Conservation (phyloP, 1,140 invertebrate genomes). For the Drosophila takahashii region DNA sequence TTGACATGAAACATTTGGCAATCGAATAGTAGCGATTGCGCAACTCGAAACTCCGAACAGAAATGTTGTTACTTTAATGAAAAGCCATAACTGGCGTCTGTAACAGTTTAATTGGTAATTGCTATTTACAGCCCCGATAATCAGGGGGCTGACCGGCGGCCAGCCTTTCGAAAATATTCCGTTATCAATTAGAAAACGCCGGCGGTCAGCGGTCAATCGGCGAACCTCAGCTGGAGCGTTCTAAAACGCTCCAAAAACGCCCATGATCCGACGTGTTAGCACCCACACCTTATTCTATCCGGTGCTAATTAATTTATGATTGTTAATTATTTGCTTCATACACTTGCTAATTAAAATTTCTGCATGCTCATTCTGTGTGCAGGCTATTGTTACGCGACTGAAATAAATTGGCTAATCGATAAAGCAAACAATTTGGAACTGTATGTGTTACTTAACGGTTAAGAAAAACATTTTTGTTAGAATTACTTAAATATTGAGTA, state of each 20-base stretch:
- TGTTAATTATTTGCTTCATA: conserved; percentile 41
- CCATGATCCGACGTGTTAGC: conserved; percentile 29
- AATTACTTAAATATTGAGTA: neutral
- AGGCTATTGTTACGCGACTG: conserved; percentile 1
- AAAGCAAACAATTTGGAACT: conserved; percentile 5
- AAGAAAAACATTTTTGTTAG: conserved; percentile 4
- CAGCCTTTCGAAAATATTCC: conserved; percentile 66
- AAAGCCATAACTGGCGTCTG: conserved; percentile 18
- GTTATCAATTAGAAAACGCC: conserved; percentile 59
- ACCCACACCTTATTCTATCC: conserved; percentile 31
- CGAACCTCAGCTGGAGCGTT: neutral
- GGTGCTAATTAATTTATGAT: conserved; percentile 41
- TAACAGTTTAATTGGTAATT: conserved; percentile 52
- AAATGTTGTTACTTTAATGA: conserved; percentile 22
- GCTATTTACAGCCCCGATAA: conserved; percentile 40
- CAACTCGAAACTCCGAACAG: conserved; percentile 26
- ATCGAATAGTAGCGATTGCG: conserved; percentile 33
- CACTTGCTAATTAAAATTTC: conserved; percentile 55
- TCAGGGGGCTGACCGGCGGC: conserved; percentile 5
- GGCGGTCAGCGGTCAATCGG: conserved; percentile 34
- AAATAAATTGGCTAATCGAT: conserved; percentile 8
- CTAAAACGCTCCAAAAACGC: conserved; percentile 13
- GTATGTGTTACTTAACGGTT: conserved; percentile 10
- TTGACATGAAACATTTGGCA: conserved; percentile 47
- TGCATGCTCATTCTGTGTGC: conserved; percentile 20